Evolutionary conservation across 2,888 invertebrate genomes (phyloP), one percentile per base, ranked within the genome.

Genomic region (Anodontia alba): DNA sequence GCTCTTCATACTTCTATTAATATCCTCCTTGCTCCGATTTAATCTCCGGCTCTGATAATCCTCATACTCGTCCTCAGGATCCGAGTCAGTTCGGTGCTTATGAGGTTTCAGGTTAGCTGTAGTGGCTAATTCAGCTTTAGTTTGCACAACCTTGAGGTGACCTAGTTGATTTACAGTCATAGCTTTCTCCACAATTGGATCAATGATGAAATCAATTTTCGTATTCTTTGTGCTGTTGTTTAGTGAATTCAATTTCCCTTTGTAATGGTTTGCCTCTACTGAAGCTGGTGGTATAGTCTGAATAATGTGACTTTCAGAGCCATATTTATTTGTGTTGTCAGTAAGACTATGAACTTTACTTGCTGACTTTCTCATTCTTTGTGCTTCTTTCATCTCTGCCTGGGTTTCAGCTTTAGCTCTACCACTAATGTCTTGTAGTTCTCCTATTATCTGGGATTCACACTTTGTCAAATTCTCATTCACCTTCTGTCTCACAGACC

Each of bases 381-480:
- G 85, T 1, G 81, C 82, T 43, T 87, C 87, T 57, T 81, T 80
- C 15, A 85, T 83, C 17, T 88, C 84, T 0, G 73, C 29, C 31
- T 80, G 78, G 20, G 87, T 76, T 12, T 68, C 76, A 0, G 79
- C 54, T 42, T 85, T 88, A 26, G 86, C 85, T 54, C 86, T 81
- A 0, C 57, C 73, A 66, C 81, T 78, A 0, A 85, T 73, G 17
- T 80, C 83, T 17, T 77, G 75, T 10, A 87, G 57, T 68, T 89
- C 84, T 26, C 73, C 74, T 1, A 87, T 75, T 3, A 80, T 76
- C 36, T 86, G 81, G 8, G 66, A 51, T 66, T 89, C 89, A 68
- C 82, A 87, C 81, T 85, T 82, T 12, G 62, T 68, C 2, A 89
- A 70, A 51, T 88, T 80, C 7, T 86, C 88, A 54, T 87, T 85